Percentiles rank a stretch among this genome's conserved stretches.
These are phyloP conservation scores for Egretta garzetta DNA, from an alignment of 2,113 vertebrate species.

Conservation along the genomic window DNA sequence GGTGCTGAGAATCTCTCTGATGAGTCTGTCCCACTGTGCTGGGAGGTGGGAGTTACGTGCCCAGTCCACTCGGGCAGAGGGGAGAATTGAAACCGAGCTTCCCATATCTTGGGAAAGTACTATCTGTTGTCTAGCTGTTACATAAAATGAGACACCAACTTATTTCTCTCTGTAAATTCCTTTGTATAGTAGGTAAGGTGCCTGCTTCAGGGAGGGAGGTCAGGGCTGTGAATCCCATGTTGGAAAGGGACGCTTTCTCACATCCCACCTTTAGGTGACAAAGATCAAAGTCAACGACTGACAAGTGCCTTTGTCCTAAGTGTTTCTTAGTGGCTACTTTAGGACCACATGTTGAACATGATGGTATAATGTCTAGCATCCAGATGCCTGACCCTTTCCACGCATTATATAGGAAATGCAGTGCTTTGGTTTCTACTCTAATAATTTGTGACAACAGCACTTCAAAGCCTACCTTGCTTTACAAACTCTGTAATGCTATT, in stretches of 20 bases:
- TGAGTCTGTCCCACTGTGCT: background rate
- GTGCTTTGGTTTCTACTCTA: background rate
- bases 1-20: background rate
- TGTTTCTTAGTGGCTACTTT: background rate
- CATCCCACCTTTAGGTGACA: background rate
- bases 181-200: background rate
- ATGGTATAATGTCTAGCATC: background rate
- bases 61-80: rapidly evolving
- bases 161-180: background rate
- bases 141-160: background rate
- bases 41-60: rapidly evolving
- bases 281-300: background rate
- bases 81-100: background rate
- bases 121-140: background rate
- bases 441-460: background rate
- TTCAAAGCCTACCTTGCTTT: background rate
- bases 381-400: background rate
- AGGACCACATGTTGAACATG: background rate
- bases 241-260: background rate
- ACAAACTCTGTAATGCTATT: background rate
- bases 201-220: background rate
- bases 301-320: background rate
- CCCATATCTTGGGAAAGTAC: background rate
- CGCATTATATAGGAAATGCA: rapidly evolving
- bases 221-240: background rate